phyloP scores from a whole-genome alignment of 1,140 invertebrate genomes.

The Eumeta japonica region DNA sequence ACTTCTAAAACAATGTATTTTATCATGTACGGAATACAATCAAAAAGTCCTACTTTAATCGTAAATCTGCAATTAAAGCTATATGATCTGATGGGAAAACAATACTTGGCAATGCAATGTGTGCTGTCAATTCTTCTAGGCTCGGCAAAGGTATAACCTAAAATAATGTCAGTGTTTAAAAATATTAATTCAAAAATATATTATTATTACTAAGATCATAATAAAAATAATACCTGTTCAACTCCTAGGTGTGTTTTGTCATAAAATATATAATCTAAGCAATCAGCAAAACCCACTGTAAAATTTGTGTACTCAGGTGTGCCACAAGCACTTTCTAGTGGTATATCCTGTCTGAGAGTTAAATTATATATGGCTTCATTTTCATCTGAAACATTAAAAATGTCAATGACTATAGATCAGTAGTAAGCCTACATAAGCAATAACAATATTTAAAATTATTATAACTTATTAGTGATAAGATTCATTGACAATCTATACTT shows the following conservation, averaged over 20 bases:
- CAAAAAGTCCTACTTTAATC: too few relatives aligned
- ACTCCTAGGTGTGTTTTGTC: slow-evolving; percentile 66
- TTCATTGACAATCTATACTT: too few relatives aligned
- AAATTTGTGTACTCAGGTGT: slow-evolving; percentile 84
- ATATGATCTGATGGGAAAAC: slow-evolving; percentile 92
- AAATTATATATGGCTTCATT: slow-evolving; percentile 66
- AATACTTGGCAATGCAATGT: slow-evolving; percentile 79
- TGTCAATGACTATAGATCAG: too few relatives aligned
- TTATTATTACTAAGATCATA: not conserved
- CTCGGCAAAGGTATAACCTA: slow-evolving; percentile 77
- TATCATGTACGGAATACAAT: too few relatives aligned
- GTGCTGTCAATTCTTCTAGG: slow-evolving; percentile 68
- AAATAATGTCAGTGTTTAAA: slow-evolving; percentile 17
- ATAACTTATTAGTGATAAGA: too few relatives aligned
- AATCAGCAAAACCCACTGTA: slow-evolving; percentile 77
- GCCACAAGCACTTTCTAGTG: slow-evolving; percentile 71
- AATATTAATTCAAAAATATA: not conserved
- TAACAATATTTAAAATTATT: not conserved
- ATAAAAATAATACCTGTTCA: slow-evolving; percentile 48
- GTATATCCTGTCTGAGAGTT: slow-evolving; percentile 62
- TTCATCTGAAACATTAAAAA: slow-evolving; percentile 55
- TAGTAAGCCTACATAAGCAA: not conserved
- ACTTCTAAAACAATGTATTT: too few relatives aligned
- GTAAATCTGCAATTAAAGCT: slow-evolving; percentile 79
- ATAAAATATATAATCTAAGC: slow-evolving; percentile 92